Evolutionary conservation across 1,140 invertebrate genomes (phyloP), one percentile per base, ranked within the genome.

Genomic region (Bacillus rossius): DNA sequence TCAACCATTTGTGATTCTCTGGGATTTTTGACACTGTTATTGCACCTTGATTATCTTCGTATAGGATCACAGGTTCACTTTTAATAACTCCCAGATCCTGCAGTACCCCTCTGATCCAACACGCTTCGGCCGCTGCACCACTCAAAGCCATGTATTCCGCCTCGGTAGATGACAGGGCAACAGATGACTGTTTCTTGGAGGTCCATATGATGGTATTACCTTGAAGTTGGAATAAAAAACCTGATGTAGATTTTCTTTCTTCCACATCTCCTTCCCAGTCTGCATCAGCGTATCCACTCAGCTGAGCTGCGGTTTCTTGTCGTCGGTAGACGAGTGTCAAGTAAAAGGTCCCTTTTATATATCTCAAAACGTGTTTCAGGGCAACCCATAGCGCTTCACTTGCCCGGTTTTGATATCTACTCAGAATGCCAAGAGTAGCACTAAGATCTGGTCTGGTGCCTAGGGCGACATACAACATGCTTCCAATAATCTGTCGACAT

Each of bases 131-230:
- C 13, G 64, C 57, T 19, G 67, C 71, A 48, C 64, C 65, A 58
- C 65, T 69, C n/a, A 75, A 57, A 16, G 71, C 68, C 8, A 77
- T 62, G 66, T 76, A 77, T 59, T 79, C 74, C 2, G 74, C 62
- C 59, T 78, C 74, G 7, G 73, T 73, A 2, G 73, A 72, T 1
- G 73, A 77, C 0, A 76, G 19, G 19, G 71, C 63, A 20, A 73
- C 71, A 57, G 56, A 57, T 16, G 22, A 38, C 61, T 77, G 75
- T 62, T 71, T 76, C 50, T 71, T 72, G 25, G 66, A 71, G 22
- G 56, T 55, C 75, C 72, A 77, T 34, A 53, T 50, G 17, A 75
- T 60, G 22, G 67, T 64, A 60, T 67, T 70, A 60, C 66, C 61
- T 57, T 60, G 23, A 19, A 58, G 41, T 34, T 58, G 17, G 23